Evolutionary conservation across 1,140 invertebrate species (phyloP).

Genomic region (Heliconius melpomene): DNA sequence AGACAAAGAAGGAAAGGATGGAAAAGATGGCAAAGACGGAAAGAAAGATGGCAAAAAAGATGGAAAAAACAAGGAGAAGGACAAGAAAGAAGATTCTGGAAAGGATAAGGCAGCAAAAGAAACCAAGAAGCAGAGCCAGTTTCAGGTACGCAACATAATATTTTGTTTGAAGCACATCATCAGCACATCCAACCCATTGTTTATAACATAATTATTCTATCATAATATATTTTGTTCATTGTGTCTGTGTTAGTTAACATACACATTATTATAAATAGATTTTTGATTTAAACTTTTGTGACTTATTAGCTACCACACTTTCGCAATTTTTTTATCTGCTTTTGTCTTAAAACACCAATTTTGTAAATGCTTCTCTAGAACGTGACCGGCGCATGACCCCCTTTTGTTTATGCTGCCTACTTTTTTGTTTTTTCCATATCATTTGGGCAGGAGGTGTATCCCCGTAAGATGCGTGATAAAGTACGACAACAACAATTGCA

Average conservation of each 20-base stretch:
- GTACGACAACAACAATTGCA: conserved; percentile 83
- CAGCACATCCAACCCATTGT: conserved; percentile 74
- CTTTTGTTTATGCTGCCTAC: conserved; percentile 78
- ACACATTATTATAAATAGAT: conserved; percentile 51
- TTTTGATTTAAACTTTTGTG: conserved; percentile 56
- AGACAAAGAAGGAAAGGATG: conserved; percentile 82
- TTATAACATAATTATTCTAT: conserved; percentile 45
- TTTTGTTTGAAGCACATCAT: conserved; percentile 45
- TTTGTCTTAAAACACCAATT: conserved; percentile 52
- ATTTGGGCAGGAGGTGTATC: conserved; percentile 85
- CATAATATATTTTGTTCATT: conserved; percentile 50
- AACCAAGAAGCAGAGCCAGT: conserved; percentile 84
- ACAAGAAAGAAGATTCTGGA: conserved; percentile 80
- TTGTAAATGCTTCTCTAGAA: conserved; percentile 64
- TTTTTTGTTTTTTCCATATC: conserved; percentile 80
- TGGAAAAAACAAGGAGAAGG: conserved; percentile 81
- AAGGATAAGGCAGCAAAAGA: conserved; percentile 83
- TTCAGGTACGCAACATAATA: conserved; percentile 77
- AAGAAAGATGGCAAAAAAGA: conserved; percentile 76
- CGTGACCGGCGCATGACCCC: conserved; percentile 72
- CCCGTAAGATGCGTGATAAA: conserved; percentile 87
- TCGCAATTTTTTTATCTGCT: conserved; percentile 54
- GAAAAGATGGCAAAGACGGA: conserved; percentile 81
- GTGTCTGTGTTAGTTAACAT: conserved; percentile 71
- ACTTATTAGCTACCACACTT: conserved; percentile 46